Conservation (phyloP, 2,888 invertebrate genomes). For the Muschampia plurimacula region DNA sequence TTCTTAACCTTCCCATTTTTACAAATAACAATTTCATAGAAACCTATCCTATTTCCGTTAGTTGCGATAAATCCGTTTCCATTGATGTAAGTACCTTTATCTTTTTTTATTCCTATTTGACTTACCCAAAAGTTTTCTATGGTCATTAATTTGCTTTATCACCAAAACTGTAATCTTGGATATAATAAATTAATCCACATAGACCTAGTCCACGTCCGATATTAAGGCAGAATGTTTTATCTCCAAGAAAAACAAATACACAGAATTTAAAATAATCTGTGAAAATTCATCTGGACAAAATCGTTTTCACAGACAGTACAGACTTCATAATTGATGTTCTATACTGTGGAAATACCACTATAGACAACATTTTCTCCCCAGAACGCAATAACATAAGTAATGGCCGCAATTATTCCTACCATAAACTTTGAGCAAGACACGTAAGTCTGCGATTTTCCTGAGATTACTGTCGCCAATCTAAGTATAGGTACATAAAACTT, state of each 20-base stretch:
- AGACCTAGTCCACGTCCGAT: too few species aligned
- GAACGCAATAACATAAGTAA: background rate
- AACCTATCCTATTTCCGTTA: background rate
- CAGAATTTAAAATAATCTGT: background rate
- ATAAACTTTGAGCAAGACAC: background rate
- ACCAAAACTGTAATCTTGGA: too few species aligned
- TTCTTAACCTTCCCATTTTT: background rate
- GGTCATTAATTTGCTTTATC: too few species aligned
- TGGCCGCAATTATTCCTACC: background rate
- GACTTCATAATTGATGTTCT: background rate
- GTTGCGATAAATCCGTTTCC: too few species aligned
- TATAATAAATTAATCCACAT: too few species aligned
- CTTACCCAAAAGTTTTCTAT: too few species aligned
- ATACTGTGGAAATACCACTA: background rate
- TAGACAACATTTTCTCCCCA: background rate
- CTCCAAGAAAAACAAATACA: too few species aligned
- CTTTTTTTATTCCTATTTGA: too few species aligned
- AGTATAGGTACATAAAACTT: background rate
- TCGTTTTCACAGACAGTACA: background rate
- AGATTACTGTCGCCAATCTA: conserved; percentile 1
- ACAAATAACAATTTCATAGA: background rate
- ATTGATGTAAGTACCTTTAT: too few species aligned
- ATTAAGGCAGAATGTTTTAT: too few species aligned
- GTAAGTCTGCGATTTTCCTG: background rate
- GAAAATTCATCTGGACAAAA: background rate